These are phyloP conservation scores for Cosmia pyralina DNA, from an alignment of 2,888 invertebrate genomes.

Conservation along the genomic window DNA sequence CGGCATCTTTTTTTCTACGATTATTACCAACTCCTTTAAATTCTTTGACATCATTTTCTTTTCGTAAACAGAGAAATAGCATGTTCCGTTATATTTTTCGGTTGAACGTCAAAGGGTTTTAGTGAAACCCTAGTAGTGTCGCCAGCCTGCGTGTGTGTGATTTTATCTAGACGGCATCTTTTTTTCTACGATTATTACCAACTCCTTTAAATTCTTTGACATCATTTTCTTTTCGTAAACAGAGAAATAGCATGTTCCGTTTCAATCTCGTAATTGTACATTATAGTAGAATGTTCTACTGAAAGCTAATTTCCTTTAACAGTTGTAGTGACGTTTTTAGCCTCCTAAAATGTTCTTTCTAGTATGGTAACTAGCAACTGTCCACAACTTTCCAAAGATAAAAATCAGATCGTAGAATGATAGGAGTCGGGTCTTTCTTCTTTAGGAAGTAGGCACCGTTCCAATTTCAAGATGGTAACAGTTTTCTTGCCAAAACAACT, in stretches of 20 bases:
- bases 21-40: neutral
- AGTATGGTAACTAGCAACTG: constrained; percentile 12
- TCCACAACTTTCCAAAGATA: constrained; percentile 22
- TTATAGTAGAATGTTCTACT: neutral
- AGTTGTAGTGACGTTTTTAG: constrained; percentile 23
- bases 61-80: constrained; percentile 11
- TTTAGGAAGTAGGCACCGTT: constrained; percentile 29
- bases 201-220: neutral
- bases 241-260: constrained; percentile 12
- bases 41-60: constrained; percentile 4
- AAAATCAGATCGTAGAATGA: constrained; percentile 26
- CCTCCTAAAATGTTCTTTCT: neutral
- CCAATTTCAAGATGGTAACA: constrained; percentile 40
- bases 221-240: constrained; percentile 13
- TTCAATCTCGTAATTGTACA: constrained; percentile 10
- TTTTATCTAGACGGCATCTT: neutral
- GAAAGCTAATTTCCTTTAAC: constrained; percentile 32
- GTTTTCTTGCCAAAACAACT: constrained; percentile 41
- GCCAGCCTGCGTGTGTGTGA: neutral
- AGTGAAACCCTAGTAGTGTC: constrained; percentile 31
- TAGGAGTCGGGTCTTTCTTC: constrained; percentile 11
- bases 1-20: neutral
- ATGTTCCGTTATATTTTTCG: constrained; percentile 16
- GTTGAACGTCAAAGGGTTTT: constrained; percentile 35
- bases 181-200: neutral